Evolutionary conservation across 2,113 vertebrate genomes (phyloP).

Genomic region (Poeciliopsis prolifica): DNA sequence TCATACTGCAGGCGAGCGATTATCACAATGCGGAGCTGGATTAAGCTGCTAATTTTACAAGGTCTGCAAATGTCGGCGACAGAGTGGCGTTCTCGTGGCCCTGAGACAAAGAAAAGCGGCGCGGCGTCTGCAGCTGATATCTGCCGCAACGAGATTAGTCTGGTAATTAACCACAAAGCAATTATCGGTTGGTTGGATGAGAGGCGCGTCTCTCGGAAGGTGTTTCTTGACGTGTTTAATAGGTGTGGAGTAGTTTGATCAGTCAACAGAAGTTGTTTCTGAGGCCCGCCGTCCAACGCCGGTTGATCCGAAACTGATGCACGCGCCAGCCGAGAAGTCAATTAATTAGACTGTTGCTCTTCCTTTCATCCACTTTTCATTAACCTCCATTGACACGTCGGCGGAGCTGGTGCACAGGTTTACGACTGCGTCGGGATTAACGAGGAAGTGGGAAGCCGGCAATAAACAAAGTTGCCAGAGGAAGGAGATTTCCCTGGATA

Average conservation of each 20-base stretch:
- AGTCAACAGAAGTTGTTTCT: constrained; percentile 65
- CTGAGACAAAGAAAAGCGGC: constrained; percentile 53
- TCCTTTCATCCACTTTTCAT: constrained; percentile 78
- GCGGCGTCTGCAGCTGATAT: constrained; percentile 68
- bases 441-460: constrained; percentile 71
- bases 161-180: constrained; percentile 83
- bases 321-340: constrained; percentile 61
- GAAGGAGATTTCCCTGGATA: constrained; percentile 47
- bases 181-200: constrained; percentile 79
- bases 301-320: constrained; percentile 62
- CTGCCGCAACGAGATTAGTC: constrained; percentile 76
- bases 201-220: constrained; percentile 70
- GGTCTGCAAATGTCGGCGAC: constrained; percentile 57
- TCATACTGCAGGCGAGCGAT: constrained; percentile 57
- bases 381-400: constrained; percentile 73
- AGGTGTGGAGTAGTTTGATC: constrained; percentile 77
- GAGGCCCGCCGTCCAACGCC: constrained; percentile 45
- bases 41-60: constrained; percentile 71
- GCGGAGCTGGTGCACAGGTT: constrained; percentile 44
- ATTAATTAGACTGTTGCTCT: constrained; percentile 75
- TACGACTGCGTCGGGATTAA: constrained; percentile 67
- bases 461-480: constrained; percentile 70
- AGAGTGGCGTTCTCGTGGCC: constrained; percentile 55
- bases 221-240: constrained; percentile 75
- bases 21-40: constrained; percentile 62